Base-by-base conservation (phyloP, 2,113 vertebrate species). In the Labeo rohita region DNA sequence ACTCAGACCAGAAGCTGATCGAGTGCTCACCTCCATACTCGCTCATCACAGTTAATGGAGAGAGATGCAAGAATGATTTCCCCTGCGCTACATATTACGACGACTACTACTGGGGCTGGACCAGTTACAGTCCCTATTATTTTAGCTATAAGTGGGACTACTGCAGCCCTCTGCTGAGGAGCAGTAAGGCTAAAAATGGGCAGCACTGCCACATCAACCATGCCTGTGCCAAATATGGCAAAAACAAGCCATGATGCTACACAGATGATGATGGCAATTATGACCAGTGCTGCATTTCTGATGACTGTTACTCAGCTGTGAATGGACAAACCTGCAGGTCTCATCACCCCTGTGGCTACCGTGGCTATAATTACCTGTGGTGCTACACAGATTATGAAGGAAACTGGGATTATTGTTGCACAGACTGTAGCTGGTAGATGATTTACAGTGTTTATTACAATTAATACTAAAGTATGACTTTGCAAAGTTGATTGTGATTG, bases 51-150 rank as follows among this genome's bases (percentile, higher is more conserved):
- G 18, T 70, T 1, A 59, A 13, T 0, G 85, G 90, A 21, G 3
- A n/a, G 1, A 23, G 0, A 6, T n/a, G n/a, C n/a, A n/a, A n/a
- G n/a, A n/a, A n/a, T n/a, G n/a, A n/a, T n/a, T n/a, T n/a, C n/a
- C n/a, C n/a, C n/a, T n/a, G n/a, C 88, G 90, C 21, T 43, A 86
- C 47, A 4, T 36, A 89, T 3, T 56, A 34, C 0, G 0, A 86
- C 0, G 15, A 21, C 0, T 80, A 89, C 45, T 89, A 83, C 74
- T 86, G 89, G 89, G 89, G 89, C n/a, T n/a, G n/a, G n/a, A n/a
- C n/a, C n/a, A n/a, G n/a, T n/a, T n/a, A n/a, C n/a, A n/a, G n/a
- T n/a, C n/a, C n/a, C n/a, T n/a, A n/a, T n/a, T n/a, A n/a, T n/a
- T n/a, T n/a, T n/a, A n/a, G n/a, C n/a, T n/a, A n/a, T n/a, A n/a